Evolutionary conservation across 2,113 vertebrate species (phyloP).

Genomic region (Chaetops frenatus): DNA sequence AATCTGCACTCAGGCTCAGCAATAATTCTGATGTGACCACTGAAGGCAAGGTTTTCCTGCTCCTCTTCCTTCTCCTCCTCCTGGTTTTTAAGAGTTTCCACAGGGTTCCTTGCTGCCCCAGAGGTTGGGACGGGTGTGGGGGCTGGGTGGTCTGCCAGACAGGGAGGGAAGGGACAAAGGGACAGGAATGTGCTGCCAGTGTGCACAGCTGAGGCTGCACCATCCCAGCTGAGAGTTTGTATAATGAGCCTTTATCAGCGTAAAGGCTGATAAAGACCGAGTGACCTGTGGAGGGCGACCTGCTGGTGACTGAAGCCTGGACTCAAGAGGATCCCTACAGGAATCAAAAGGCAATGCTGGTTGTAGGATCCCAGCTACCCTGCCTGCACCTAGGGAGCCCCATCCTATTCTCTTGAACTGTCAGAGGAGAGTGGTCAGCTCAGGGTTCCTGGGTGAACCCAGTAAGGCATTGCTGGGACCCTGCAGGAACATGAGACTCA

Average conservation of each 20-base stretch:
- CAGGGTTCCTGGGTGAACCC: neutral
- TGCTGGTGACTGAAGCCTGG: neutral
- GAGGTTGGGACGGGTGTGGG: fast-evolving
- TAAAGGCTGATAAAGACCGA: neutral
- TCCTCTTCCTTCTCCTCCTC: neutral
- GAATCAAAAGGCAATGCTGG: neutral
- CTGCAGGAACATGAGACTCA: neutral
- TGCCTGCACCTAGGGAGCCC: neutral
- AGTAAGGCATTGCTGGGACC: neutral
- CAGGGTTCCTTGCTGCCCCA: neutral
- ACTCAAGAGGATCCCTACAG: neutral
- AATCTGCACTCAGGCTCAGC: neutral
- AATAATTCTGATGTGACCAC: neutral
- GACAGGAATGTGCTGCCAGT: neutral
- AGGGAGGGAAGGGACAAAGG: neutral
- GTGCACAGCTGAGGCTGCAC: neutral
- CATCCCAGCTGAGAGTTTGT: neutral
- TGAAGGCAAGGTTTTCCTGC: neutral
- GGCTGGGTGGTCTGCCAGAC: neutral
- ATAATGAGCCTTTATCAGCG: fast-evolving
- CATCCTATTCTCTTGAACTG: neutral
- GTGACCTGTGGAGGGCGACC: neutral
- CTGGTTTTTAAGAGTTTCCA: neutral
- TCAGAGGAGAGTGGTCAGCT: neutral
- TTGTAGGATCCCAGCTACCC: neutral